These are phyloP conservation scores for Cydia amplana DNA, from an alignment of 1,140 invertebrate species.

Conservation along the genomic window DNA sequence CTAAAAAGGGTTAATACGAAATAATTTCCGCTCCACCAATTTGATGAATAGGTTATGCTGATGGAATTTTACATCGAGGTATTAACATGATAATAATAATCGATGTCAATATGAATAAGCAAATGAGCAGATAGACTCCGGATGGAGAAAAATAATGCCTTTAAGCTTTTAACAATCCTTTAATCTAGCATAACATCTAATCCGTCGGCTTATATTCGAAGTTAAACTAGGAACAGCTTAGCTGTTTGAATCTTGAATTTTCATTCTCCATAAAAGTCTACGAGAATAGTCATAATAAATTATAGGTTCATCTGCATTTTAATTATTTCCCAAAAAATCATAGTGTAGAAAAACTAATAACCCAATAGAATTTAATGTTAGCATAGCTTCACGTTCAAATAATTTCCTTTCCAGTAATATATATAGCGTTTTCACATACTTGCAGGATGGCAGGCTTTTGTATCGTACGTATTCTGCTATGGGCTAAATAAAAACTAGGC, in stretches of 20 bases:
- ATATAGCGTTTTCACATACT: constrained; percentile 42
- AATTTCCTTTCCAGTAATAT: constrained; percentile 39
- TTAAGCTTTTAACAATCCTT: no score
- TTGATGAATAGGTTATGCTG: not conserved
- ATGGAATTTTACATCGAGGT: not conserved
- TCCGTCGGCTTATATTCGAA: no score
- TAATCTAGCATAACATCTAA: no score
- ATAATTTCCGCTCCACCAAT: constrained; percentile 22
- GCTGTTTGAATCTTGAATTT: no score
- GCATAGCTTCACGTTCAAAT: not conserved
- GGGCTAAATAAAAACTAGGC: constrained; percentile 62
- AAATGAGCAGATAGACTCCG: not conserved
- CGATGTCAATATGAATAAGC: not conserved
- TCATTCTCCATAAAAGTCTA: no score
- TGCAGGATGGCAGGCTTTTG: constrained; percentile 60
- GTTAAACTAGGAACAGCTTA: no score
- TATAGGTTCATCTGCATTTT: no score
- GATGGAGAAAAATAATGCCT: no score
- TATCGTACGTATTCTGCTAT: constrained; percentile 59
- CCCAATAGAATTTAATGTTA: no score
- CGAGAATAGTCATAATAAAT: no score
- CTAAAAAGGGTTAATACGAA: constrained; percentile 31
- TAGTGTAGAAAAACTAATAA: no score
- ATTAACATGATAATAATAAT: not conserved
- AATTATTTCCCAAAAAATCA: no score